Evolutionary conservation across 2,888 invertebrate species (phyloP).

Genomic region (Agelastica alni): DNA sequence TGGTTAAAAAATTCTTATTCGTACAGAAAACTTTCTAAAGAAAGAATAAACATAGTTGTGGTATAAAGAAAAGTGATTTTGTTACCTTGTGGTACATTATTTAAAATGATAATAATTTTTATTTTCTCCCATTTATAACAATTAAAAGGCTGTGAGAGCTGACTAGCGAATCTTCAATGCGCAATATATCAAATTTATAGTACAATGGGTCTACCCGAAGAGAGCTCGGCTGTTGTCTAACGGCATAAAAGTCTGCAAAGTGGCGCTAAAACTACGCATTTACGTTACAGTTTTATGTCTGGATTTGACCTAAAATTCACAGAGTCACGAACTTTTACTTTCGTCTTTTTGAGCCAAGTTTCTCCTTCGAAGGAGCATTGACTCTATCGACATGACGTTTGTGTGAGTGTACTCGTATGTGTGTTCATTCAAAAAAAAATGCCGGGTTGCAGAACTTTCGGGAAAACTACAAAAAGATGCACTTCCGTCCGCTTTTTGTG

Average conservation of each 20-base stretch:
- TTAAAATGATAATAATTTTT: too few species aligned
- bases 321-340: conserved; percentile 46
- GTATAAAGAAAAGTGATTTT: too few species aligned
- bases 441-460: conserved; percentile 11
- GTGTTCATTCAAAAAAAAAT: conserved; percentile 32
- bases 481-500: neutral
- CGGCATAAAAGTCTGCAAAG: conserved; percentile 27
- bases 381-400: conserved; percentile 32
- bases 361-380: conserved; percentile 30
- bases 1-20: too few species aligned
- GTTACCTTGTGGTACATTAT: too few species aligned
- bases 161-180: neutral
- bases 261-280: conserved; percentile 40
- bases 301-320: conserved; percentile 45
- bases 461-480: neutral
- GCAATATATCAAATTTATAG: conserved; percentile 21
- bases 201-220: conserved; percentile 26
- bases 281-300: conserved; percentile 44
- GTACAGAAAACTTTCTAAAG: too few species aligned
- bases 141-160: neutral
- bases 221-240: conserved; percentile 16
- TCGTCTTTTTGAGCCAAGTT: conserved; percentile 44
- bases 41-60: too few species aligned
- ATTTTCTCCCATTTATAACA: neutral
- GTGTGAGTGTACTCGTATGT: too few species aligned